A percentile compares a stretch with the other conserved stretches of the same genome.
These are phyloP conservation scores for Laothoe populi DNA, from an alignment of 2,888 invertebrate genomes.

Conservation along the genomic window DNA sequence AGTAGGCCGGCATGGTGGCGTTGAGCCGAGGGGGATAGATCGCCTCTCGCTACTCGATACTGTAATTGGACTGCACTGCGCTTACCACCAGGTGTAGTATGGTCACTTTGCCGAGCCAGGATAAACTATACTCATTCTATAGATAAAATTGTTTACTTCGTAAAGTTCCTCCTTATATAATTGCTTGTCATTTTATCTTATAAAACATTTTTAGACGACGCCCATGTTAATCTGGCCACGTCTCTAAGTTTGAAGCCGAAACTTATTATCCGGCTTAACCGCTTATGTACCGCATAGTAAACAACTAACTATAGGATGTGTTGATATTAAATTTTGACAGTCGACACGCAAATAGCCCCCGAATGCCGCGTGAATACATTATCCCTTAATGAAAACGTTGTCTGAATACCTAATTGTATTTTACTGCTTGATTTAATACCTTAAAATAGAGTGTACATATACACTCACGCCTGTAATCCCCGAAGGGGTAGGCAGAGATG, in stretches of 20 bases:
- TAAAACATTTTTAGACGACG: not conserved
- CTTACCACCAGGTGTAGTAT: too few relatives aligned
- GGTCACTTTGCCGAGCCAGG: too few relatives aligned
- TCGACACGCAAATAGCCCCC: not conserved
- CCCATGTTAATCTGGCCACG: not conserved
- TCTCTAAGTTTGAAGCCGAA: not conserved
- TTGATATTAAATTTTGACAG: constrained; percentile 4
- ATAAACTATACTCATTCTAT: too few relatives aligned
- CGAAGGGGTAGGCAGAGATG: too few relatives aligned
- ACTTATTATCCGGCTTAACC: not conserved
- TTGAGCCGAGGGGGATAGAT: too few relatives aligned
- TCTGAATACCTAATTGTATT: constrained; percentile 8
- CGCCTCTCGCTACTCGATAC: too few relatives aligned
- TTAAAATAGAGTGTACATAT: not conserved
- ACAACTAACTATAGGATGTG: not conserved
- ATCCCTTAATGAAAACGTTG: constrained; percentile 16
- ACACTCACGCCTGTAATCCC: too few relatives aligned
- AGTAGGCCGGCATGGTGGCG: too few relatives aligned
- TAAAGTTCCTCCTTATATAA: too few relatives aligned
- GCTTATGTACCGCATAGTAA: not conserved
- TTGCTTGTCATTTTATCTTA: not conserved
- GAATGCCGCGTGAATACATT: constrained; percentile 13
- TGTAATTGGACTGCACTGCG: too few relatives aligned
- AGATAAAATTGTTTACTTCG: too few relatives aligned
- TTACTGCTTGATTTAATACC: constrained; percentile 2